phyloP scores from a whole-genome alignment of 2,888 invertebrate species.

The Polymixis flavicincta region DNA sequence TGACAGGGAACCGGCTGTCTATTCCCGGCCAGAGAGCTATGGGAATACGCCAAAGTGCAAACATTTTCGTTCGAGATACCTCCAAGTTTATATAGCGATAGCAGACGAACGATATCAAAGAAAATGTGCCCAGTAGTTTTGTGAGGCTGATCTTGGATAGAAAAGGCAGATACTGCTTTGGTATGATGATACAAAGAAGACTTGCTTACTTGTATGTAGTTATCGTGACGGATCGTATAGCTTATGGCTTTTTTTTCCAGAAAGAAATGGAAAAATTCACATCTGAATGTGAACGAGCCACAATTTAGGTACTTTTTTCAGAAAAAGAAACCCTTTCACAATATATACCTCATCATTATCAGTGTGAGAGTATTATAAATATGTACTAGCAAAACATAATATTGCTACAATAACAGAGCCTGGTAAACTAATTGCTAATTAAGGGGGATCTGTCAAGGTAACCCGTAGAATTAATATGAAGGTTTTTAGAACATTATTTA shows the following conservation, averaged over 20 bases:
- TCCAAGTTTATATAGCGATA: constrained; percentile 64
- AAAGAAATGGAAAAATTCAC: neutral
- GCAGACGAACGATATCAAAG: constrained; percentile 52
- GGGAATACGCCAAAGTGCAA: constrained; percentile 79
- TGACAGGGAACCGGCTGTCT: constrained; percentile 62
- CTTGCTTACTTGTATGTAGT: neutral
- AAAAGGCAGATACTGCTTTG: constrained; percentile 4
- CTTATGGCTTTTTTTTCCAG: neutral
- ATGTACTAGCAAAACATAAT: neutral
- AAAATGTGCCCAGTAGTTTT: constrained; percentile 51
- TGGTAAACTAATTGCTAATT: neutral
- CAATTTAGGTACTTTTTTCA: neutral
- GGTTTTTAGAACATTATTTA: too few species aligned
- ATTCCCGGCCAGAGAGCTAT: constrained; percentile 60
- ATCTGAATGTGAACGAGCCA: neutral
- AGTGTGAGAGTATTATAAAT: neutral
- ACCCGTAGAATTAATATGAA: neutral
- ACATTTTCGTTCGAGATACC: constrained; percentile 69
- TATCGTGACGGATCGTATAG: neutral
- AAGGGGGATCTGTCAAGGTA: neutral
- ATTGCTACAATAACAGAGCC: neutral
- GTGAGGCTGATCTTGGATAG: constrained; percentile 16
- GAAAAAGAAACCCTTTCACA: neutral
- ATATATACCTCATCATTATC: neutral
- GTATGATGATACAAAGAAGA: neutral